phyloP scores from a whole-genome alignment of 2,888 invertebrate genomes.

The Cenopis cana region DNA sequence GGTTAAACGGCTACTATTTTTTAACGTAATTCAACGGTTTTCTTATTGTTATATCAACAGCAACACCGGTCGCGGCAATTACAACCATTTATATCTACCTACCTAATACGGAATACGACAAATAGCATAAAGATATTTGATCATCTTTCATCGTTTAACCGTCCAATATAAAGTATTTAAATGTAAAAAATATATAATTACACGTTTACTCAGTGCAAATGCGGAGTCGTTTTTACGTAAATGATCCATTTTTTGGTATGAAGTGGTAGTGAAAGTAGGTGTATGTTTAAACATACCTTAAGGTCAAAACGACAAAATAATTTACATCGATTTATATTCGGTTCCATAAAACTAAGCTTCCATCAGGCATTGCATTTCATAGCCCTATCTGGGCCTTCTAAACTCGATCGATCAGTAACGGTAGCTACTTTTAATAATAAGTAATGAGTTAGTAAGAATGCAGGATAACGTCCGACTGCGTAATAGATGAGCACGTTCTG shows the following conservation, averaged over 20 bases:
- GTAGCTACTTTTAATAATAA: conserved; percentile 80
- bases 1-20: neutral
- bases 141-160: neutral
- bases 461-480: conserved; percentile 64
- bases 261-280: no score
- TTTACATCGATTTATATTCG: neutral
- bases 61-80: neutral
- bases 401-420: conserved; percentile 59
- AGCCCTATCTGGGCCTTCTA: conserved; percentile 53
- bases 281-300: no score
- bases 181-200: neutral
- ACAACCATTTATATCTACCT: neutral
- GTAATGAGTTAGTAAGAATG: conserved; percentile 73
- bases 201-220: conserved; percentile 2
- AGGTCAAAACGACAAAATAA: neutral
- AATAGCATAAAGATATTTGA: neutral
- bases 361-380: no score
- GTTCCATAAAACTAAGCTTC: neutral
- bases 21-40: conserved; percentile 5
- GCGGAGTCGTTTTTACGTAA: neutral
- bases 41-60: neutral
- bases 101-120: conserved; percentile 17
- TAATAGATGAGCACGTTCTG: conserved; percentile 61
- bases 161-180: neutral
- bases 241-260: neutral